These are phyloP conservation scores for Percopsis transmontana DNA, from an alignment of 2,113 vertebrate species.

Conservation along the genomic window DNA sequence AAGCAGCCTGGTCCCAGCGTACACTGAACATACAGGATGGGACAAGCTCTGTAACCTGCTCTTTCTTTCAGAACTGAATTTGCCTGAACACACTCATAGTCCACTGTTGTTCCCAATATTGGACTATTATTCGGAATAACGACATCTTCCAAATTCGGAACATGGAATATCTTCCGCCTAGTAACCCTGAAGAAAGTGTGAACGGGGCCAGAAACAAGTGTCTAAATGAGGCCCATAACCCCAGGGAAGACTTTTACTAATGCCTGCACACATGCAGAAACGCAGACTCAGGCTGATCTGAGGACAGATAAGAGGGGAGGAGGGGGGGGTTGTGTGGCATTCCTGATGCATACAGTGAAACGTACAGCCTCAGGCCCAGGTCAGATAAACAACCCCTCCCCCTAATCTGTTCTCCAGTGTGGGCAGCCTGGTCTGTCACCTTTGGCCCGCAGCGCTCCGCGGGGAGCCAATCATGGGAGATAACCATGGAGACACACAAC, in stretches of 20 bases:
- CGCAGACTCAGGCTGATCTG: slow-evolving; percentile 49
- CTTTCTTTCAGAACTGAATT: no score
- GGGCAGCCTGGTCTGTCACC: slow-evolving; percentile 57
- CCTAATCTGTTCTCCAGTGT: slow-evolving; percentile 22
- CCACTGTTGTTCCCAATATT: no score
- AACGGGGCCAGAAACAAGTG: background rate
- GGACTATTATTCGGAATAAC: no score
- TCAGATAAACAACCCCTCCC: slow-evolving; percentile 12
- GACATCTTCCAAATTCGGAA: no score
- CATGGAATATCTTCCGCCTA: no score
- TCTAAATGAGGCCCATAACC: slow-evolving; percentile 40
- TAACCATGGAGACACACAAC: slow-evolving; percentile 16
- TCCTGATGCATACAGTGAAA: slow-evolving; percentile 57
- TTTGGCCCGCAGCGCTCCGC: slow-evolving; percentile 45
- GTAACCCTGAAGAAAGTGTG: no score
- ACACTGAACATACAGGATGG: no score
- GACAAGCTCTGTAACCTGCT: no score
- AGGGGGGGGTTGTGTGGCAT: slow-evolving; percentile 50
- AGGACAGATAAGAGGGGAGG: slow-evolving; percentile 49
- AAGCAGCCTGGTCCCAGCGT: no score
- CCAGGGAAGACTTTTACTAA: slow-evolving; percentile 43
- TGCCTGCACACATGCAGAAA: slow-evolving; percentile 15
- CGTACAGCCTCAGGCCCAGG: slow-evolving; percentile 56
- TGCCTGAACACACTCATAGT: no score
- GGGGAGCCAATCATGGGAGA: slow-evolving; percentile 67